Conservation (phyloP, 2,797 vertebrate species). For the Enteromius afrohamiltoni region DNA sequence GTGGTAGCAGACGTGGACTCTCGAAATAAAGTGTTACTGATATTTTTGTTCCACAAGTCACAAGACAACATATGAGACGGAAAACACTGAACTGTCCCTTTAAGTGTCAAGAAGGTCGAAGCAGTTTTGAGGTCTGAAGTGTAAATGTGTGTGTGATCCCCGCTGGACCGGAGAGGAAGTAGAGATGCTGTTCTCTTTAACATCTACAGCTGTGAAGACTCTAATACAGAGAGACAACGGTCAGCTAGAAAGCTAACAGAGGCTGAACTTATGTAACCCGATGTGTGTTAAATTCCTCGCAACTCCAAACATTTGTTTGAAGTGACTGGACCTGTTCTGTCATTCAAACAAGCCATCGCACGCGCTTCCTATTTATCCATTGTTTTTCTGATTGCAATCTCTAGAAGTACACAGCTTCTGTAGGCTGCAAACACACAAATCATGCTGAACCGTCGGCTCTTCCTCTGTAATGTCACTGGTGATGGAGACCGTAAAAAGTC, state of each 20-base stretch:
- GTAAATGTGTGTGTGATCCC: constrained; percentile 5
- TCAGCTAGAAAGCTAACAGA: constrained; percentile 21
- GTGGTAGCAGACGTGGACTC: too few relatives aligned
- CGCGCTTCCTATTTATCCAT: neutral
- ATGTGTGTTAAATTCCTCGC: neutral
- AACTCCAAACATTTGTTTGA: constrained; percentile 49
- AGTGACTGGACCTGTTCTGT: constrained; percentile 71
- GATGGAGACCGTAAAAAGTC: neutral
- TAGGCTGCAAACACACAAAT: neutral
- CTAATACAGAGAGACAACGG: constrained; percentile 9
- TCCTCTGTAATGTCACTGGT: neutral
- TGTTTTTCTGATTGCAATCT: neutral
- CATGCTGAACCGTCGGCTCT: constrained; percentile 14
- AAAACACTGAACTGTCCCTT: neutral
- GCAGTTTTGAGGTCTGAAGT: neutral
- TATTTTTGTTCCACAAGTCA: neutral
- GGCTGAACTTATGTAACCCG: neutral
- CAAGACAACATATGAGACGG: neutral
- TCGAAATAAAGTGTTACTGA: neutral
- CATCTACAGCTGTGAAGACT: constrained; percentile 37
- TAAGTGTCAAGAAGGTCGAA: neutral
- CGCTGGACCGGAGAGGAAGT: neutral
- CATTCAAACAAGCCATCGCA: constrained; percentile 56
- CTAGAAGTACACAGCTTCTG: too few relatives aligned
- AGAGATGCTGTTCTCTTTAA: neutral